A percentile compares a stretch with the other conserved stretches of the same genome.
Evolutionary conservation across 2,113 vertebrate species (phyloP).

Genomic region (Melanotaenia duboulayi): DNA sequence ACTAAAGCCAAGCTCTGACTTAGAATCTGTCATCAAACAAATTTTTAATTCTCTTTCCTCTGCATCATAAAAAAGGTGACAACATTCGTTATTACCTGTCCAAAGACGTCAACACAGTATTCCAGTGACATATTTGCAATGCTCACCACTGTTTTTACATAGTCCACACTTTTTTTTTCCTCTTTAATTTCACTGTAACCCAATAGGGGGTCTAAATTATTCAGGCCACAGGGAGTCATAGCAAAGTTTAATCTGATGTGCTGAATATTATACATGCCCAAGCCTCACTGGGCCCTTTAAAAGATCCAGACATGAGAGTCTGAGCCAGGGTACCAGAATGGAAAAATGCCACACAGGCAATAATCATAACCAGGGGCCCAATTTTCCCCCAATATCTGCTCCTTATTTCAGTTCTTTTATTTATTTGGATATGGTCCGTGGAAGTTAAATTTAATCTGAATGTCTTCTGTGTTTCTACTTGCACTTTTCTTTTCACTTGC

Average conservation of each 20-base stretch:
- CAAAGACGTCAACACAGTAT: conserved; percentile 64
- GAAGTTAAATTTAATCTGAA: conserved; percentile 34
- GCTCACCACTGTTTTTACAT: conserved; percentile 52
- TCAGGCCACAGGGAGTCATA: conserved; percentile 59
- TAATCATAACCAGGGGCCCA: conserved; percentile 66
- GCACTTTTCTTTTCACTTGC: conserved; percentile 34
- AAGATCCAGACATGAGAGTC: conserved; percentile 58
- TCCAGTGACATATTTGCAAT: conserved; percentile 53
- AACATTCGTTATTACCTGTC: conserved; percentile 54
- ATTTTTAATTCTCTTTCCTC: conserved; percentile 54
- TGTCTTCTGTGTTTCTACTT: conserved; percentile 24
- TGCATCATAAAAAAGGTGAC: conserved; percentile 60
- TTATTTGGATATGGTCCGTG: conserved; percentile 47
- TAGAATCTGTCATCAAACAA: conserved; percentile 56
- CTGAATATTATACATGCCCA: conserved; percentile 71
- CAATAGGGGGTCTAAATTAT: conserved; percentile 66
- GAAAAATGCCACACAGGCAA: conserved; percentile 62
- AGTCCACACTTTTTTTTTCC: conserved; percentile 26
- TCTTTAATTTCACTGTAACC: conserved; percentile 59
- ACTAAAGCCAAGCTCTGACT: conserved; percentile 51
- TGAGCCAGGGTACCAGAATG: conserved; percentile 60
- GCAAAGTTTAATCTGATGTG: conserved; percentile 68
- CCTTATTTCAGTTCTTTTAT: conserved; percentile 44
- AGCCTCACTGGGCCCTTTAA: conserved; percentile 65
- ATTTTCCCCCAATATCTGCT: conserved; percentile 54